These are phyloP conservation scores for Garrulus glandarius DNA, from an alignment of 2,797 vertebrate species.

Conservation along the genomic window DNA sequence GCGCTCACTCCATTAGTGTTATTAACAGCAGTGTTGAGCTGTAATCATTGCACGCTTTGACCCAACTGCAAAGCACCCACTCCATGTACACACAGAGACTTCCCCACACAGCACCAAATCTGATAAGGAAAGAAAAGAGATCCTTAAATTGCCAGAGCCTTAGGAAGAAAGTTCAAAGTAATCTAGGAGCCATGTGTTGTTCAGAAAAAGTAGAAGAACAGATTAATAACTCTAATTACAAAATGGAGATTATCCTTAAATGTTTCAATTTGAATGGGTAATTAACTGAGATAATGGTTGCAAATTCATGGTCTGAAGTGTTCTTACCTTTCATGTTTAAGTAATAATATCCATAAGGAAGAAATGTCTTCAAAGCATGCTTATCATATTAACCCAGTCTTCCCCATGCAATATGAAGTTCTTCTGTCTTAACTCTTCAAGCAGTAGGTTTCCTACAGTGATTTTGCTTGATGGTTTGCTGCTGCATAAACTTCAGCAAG, in stretches of 20 bases:
- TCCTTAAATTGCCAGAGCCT: neutral
- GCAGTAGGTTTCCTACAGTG: neutral
- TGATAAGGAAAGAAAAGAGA: neutral
- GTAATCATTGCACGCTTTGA: neutral
- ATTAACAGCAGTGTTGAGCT: neutral
- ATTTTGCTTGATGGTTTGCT: neutral
- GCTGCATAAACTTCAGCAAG: neutral
- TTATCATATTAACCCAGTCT: neutral
- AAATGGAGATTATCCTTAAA: neutral
- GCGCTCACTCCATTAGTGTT: neutral
- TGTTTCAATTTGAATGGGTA: neutral
- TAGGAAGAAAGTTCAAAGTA: neutral
- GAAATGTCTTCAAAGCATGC: neutral
- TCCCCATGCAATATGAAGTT: neutral
- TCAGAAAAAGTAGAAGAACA: neutral
- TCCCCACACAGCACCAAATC: neutral
- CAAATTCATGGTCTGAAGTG: neutral
- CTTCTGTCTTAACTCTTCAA: neutral
- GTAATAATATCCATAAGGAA: neutral
- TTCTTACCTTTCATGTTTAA: neutral
- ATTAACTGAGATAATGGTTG: constrained; percentile 25
- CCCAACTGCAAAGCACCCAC: neutral
- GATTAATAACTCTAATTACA: neutral
- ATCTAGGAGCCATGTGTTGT: neutral
- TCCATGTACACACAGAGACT: accelerated